phyloP scores from a whole-genome alignment of 2,888 invertebrate species.

The Acleris sparsana region DNA sequence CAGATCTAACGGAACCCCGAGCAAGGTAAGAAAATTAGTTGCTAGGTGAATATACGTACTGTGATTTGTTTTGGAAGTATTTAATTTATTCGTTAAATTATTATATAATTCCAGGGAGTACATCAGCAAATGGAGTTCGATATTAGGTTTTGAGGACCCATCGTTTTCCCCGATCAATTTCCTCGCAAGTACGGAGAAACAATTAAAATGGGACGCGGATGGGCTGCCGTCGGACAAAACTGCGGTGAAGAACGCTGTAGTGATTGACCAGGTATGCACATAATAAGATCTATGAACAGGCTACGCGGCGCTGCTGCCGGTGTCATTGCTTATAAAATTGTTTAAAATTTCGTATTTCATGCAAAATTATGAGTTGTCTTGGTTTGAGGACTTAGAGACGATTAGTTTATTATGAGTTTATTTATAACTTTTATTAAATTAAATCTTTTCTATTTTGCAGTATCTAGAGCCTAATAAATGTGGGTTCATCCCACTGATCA shows the following conservation, averaged over 20 bases:
- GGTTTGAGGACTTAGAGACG: too few relatives aligned
- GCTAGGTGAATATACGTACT: not conserved
- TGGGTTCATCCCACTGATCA: slow-evolving; percentile 88
- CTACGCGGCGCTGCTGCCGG: too few relatives aligned
- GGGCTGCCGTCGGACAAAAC: slow-evolving; percentile 91
- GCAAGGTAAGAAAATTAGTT: slow-evolving; percentile 73
- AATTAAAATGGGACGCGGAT: slow-evolving; percentile 93
- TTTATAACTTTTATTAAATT: too few relatives aligned
- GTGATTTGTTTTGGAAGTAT: not conserved
- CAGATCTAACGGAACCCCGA: slow-evolving; percentile 87
- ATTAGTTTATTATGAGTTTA: too few relatives aligned
- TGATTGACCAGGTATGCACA: slow-evolving; percentile 88
- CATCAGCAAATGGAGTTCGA: slow-evolving; percentile 76
- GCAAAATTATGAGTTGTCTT: too few relatives aligned
- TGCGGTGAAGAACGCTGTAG: slow-evolving; percentile 91
- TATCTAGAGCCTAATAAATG: slow-evolving; percentile 64
- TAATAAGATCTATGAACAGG: too few relatives aligned
- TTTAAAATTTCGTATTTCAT: too few relatives aligned
- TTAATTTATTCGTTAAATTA: not conserved
- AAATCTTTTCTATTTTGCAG: slow-evolving; percentile 43
- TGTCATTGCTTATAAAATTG: too few relatives aligned
- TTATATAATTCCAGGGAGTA: slow-evolving; percentile 57
- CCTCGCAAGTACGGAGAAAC: slow-evolving; percentile 81
- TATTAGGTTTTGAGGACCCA: slow-evolving; percentile 66
- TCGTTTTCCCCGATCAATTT: slow-evolving; percentile 72